These are phyloP conservation scores for Sussaba pulchella DNA, from an alignment of 2,888 invertebrate genomes.

Conservation along the genomic window DNA sequence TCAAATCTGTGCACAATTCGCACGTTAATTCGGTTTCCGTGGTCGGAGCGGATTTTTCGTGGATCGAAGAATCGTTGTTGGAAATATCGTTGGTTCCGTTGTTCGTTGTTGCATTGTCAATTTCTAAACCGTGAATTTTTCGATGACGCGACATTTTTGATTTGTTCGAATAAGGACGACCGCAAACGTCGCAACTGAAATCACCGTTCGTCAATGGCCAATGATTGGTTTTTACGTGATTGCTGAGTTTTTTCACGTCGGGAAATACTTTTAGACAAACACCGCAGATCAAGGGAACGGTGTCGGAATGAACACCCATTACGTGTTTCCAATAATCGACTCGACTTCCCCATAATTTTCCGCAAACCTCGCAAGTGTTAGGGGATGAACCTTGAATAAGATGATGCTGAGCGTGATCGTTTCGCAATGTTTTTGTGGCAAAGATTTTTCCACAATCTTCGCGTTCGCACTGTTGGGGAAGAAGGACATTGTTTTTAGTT, in stretches of 20 bases:
- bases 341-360: slow-evolving; percentile 85
- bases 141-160: slow-evolving; percentile 85
- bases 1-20: slow-evolving; percentile 79
- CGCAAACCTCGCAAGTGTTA: slow-evolving; percentile 85
- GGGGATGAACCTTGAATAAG: slow-evolving; percentile 83
- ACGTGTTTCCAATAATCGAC: slow-evolving; percentile 86
- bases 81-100: slow-evolving; percentile 68
- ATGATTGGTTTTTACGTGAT: slow-evolving; percentile 83
- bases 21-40: slow-evolving; percentile 76
- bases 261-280: slow-evolving; percentile 85
- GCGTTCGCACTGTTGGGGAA: slow-evolving; percentile 77
- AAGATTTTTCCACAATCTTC: slow-evolving; percentile 84
- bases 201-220: slow-evolving; percentile 84
- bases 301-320: slow-evolving; percentile 85
- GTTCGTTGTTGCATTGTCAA: slow-evolving; percentile 61
- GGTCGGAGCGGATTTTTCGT: slow-evolving; percentile 33
- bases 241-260: slow-evolving; percentile 82
- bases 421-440: slow-evolving; percentile 83
- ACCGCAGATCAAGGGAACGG: slow-evolving; percentile 85
- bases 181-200: slow-evolving; percentile 85
- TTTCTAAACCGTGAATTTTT: slow-evolving; percentile 83
- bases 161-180: slow-evolving; percentile 85
- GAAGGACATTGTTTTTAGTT: no score
- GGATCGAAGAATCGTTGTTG: slow-evolving; percentile 40
- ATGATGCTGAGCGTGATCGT: slow-evolving; percentile 84